Percentiles rank a stretch among this genome's conserved stretches.
Conservation (phyloP, 2,888 invertebrate genomes). For the Troides oblongomaculatus region DNA sequence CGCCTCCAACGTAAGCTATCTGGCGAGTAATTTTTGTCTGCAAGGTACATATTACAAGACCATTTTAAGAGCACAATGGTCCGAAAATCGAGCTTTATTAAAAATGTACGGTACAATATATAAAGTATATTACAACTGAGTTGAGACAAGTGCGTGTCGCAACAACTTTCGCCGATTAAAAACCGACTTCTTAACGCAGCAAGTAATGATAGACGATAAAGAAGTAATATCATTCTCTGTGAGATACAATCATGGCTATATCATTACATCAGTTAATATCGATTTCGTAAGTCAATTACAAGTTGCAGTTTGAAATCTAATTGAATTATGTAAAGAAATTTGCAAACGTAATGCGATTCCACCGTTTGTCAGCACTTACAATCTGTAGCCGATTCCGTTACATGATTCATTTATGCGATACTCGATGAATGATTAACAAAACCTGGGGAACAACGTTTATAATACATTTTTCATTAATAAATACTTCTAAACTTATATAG, state of each 20-base stretch:
- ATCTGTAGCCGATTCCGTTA: not conserved
- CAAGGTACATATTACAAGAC: too few species aligned
- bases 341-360: not conserved
- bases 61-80: too few species aligned
- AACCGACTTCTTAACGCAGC: constrained; percentile 42
- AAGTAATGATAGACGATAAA: constrained; percentile 51
- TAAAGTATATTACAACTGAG: constrained; percentile 45
- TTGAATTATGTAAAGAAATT: constrained; percentile 17
- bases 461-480: too few species aligned
- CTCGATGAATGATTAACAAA: too few species aligned
- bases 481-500: too few species aligned
- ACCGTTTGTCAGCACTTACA: not conserved
- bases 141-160: constrained; percentile 59
- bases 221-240: constrained; percentile 34
- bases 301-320: constrained; percentile 8
- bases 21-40: too few species aligned
- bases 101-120: constrained; percentile 41
- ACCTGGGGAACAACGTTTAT: too few species aligned
- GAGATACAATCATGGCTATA: constrained; percentile 15
- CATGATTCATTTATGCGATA: not conserved
- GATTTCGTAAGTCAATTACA: constrained; percentile 18
- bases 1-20: too few species aligned
- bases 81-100: constrained; percentile 36
- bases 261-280: constrained; percentile 15
- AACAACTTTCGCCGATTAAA: constrained; percentile 76